phyloP scores from a whole-genome alignment of 2,113 vertebrate species.

The Lagopus muta region DNA sequence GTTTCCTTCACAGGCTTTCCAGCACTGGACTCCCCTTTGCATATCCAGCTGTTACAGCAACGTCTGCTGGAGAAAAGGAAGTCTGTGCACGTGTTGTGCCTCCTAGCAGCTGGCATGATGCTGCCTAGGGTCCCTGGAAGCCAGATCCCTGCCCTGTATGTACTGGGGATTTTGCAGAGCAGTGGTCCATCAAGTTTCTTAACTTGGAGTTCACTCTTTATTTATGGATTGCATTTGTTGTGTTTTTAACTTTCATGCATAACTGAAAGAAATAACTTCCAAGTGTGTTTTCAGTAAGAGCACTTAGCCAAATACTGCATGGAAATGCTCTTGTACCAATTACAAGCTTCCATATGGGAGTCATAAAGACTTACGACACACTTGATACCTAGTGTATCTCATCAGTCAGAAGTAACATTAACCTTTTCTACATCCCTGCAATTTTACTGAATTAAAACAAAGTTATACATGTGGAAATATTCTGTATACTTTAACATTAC shows the following conservation, averaged over 20 bases:
- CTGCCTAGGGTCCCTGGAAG: not conserved
- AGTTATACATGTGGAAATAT: accelerated
- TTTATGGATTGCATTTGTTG: not conserved
- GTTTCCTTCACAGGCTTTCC: conserved; percentile 40
- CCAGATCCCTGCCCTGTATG: not conserved
- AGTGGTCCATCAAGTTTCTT: not conserved
- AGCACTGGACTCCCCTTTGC: not conserved
- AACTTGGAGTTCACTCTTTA: not conserved
- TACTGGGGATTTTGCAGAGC: not conserved
- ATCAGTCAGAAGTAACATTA: not conserved
- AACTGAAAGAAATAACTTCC: not conserved
- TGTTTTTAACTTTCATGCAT: not conserved
- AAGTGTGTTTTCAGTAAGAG: not conserved
- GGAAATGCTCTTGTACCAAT: not conserved
- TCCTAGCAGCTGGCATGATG: not conserved
- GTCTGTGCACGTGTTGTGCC: not conserved
- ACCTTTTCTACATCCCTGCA: not conserved
- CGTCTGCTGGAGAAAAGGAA: accelerated
- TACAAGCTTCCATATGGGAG: not conserved
- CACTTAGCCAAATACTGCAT: not conserved
- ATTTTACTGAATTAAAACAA: not conserved
- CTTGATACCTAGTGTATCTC: not conserved
- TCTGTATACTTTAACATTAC: not conserved
- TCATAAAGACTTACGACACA: not conserved
- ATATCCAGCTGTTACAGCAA: not conserved